Evolutionary conservation across 1,140 invertebrate genomes (phyloP).

Genomic region (Archivesica marissinica): DNA sequence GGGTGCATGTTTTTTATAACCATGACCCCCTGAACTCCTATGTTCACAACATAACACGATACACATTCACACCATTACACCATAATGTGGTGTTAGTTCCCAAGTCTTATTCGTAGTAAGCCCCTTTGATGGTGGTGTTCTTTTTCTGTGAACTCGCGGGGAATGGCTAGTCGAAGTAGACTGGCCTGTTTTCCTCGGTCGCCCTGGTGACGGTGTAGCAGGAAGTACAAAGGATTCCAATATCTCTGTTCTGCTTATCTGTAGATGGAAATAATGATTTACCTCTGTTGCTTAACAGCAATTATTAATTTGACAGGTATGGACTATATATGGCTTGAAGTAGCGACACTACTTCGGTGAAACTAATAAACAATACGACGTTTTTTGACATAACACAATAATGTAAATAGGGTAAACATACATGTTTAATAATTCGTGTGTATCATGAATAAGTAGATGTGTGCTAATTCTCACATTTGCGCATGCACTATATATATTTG

Average conservation of each 20-base stretch:
- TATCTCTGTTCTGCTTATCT: slow-evolving; percentile 53
- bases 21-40: too few species aligned
- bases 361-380: not conserved
- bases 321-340: not conserved
- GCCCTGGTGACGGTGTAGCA: slow-evolving; percentile 47
- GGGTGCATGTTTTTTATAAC: too few species aligned
- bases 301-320: not conserved
- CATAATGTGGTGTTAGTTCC: slow-evolving; percentile 25
- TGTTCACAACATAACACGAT: too few species aligned
- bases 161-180: not conserved
- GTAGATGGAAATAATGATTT: not conserved
- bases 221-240: slow-evolving; percentile 39
- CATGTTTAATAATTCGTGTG: too few species aligned
- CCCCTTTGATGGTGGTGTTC: not conserved
- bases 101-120: not conserved
- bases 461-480: too few species aligned
- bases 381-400: not conserved
- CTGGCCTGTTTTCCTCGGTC: not conserved
- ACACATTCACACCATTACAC: slow-evolving; percentile 17
- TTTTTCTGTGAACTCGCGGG: not conserved
- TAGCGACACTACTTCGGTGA: not conserved
- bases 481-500: too few species aligned
- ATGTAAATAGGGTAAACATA: too few species aligned
- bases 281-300: not conserved
- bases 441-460: too few species aligned